phyloP scores from a whole-genome alignment of 2,888 invertebrate species.

The Macrosiphum euphorbiae region DNA sequence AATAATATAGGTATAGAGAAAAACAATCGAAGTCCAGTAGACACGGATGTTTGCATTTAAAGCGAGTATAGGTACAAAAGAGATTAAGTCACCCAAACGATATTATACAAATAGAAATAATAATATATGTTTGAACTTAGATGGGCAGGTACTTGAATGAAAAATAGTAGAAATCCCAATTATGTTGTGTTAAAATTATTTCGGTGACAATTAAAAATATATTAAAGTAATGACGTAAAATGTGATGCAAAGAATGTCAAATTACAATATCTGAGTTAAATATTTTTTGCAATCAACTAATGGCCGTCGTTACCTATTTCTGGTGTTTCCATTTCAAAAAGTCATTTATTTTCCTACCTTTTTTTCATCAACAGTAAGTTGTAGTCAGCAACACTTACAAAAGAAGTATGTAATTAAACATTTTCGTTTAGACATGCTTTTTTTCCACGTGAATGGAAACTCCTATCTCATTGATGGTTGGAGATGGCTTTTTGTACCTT shows the following conservation, averaged over 20 bases:
- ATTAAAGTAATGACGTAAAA: not conserved
- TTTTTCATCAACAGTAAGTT: conserved; percentile 35
- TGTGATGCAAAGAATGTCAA: not conserved
- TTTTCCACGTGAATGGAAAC: conserved; percentile 32
- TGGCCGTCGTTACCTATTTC: conserved; percentile 55
- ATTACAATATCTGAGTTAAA: conserved; percentile 36
- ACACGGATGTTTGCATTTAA: not conserved
- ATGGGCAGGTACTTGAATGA: not conserved
- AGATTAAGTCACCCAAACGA: not conserved
- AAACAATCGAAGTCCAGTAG: not conserved
- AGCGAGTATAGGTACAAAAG: not conserved
- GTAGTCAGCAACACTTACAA: conserved; percentile 42
- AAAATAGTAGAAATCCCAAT: not conserved
- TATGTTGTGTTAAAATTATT: not conserved
- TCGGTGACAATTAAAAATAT: not conserved
- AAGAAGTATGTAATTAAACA: conserved; percentile 58
- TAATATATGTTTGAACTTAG: not conserved
- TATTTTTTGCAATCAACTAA: conserved; percentile 59
- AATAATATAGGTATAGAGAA: not conserved
- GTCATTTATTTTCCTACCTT: conserved; percentile 55
- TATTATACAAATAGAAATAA: not conserved
- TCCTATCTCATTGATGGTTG: conserved; percentile 52
- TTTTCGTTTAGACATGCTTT: conserved; percentile 53
- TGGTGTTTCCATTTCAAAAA: conserved; percentile 58
- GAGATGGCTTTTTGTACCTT: conserved; percentile 44